These are phyloP conservation scores for Caenorhabditis becei DNA, from an alignment of 2,888 invertebrate genomes.

Conservation along the genomic window DNA sequence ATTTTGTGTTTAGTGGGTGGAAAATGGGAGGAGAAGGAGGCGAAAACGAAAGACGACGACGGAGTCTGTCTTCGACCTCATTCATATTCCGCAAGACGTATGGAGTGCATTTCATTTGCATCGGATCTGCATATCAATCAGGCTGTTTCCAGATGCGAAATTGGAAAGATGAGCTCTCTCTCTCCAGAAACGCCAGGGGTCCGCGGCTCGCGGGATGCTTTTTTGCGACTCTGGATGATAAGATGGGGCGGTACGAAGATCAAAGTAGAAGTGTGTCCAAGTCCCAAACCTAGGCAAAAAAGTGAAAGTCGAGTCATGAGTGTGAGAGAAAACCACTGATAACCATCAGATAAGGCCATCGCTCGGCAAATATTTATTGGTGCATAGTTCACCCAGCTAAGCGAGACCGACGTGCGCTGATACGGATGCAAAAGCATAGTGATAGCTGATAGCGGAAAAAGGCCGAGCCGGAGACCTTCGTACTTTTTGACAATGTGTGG, in stretches of 20 bases:
- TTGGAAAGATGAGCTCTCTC: slow-evolving; percentile 1
- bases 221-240: not conserved
- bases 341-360: slow-evolving; percentile 39
- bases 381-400: slow-evolving; percentile 39
- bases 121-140: slow-evolving; percentile 58
- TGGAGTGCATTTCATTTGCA: slow-evolving; percentile 60
- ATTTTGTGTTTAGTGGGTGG: slow-evolving; percentile 2
- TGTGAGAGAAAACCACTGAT: slow-evolving; percentile 26
- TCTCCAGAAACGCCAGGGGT: not conserved
- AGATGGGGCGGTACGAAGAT: slow-evolving; percentile 37
- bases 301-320: slow-evolving; percentile 40
- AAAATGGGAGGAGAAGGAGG: slow-evolving; percentile 6
- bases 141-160: slow-evolving; percentile 18
- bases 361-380: slow-evolving; percentile 47
- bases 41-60: slow-evolving; percentile 11
- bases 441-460: slow-evolving; percentile 6
- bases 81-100: slow-evolving; percentile 56
- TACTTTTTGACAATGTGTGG: not conserved
- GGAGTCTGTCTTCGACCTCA: slow-evolving; percentile 39
- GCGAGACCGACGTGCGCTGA: slow-evolving; percentile 17
- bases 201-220: not conserved
- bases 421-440: slow-evolving; percentile 9
- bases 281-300: slow-evolving; percentile 15
- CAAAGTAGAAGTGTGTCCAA: slow-evolving; percentile 38
- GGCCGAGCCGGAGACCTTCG: slow-evolving; percentile 2